These are phyloP conservation scores for Anableps anableps DNA, from an alignment of 2,797 vertebrate species.

Conservation along the genomic window DNA sequence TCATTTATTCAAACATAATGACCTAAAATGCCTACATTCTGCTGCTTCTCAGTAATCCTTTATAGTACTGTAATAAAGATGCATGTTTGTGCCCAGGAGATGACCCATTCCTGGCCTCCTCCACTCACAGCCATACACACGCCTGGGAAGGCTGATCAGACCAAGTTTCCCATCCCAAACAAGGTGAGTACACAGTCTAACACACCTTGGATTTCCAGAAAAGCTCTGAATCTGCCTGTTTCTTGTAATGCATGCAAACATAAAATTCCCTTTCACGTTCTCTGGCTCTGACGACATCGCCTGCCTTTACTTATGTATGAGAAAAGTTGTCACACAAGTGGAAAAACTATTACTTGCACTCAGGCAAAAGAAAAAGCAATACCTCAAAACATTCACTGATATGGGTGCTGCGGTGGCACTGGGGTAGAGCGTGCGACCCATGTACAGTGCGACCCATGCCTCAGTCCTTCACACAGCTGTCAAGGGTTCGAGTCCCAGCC, in stretches of 20 bases:
- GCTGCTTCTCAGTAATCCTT: background rate
- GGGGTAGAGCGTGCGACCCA: no score
- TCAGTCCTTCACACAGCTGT: no score
- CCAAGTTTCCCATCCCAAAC: slow-evolving; percentile 88
- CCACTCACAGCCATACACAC: slow-evolving; percentile 93
- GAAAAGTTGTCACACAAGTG: slow-evolving; percentile 3
- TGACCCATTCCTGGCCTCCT: slow-evolving; percentile 95
- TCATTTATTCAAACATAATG: background rate
- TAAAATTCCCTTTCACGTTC: slow-evolving; percentile 4
- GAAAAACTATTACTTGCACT: slow-evolving; percentile 18
- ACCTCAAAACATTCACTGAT: no score
- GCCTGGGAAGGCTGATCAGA: slow-evolving; percentile 91
- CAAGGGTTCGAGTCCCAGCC: no score
- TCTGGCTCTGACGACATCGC: background rate
- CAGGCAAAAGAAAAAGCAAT: background rate
- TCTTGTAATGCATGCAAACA: background rate
- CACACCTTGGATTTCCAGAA: background rate
- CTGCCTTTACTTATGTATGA: background rate
- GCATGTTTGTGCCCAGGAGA: slow-evolving; percentile 82
- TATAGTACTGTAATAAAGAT: slow-evolving; percentile 7
- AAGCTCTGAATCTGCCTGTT: background rate
- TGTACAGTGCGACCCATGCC: no score
- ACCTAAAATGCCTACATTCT: background rate
- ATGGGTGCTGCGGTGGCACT: no score
- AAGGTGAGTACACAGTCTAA: slow-evolving; percentile 80